These are phyloP conservation scores for Tauraco erythrolophus DNA, from an alignment of 2,113 vertebrate species.

Conservation along the genomic window DNA sequence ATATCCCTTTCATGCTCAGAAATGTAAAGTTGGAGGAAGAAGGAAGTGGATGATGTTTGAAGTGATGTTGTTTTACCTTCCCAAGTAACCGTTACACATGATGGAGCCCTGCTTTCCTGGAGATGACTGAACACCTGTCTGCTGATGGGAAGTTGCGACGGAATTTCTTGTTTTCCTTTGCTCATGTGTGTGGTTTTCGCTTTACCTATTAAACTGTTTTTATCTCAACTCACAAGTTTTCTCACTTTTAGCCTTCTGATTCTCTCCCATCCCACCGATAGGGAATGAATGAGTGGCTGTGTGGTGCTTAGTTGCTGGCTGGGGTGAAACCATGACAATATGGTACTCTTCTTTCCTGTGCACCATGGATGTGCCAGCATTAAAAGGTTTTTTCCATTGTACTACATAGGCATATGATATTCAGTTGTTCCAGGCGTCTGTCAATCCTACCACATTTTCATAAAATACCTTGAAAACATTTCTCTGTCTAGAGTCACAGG, in stretches of 20 bases:
- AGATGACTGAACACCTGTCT: not conserved
- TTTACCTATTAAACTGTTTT: not conserved
- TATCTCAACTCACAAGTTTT: accelerated
- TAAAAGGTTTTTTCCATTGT: not conserved
- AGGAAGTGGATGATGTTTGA: accelerated
- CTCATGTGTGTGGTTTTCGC: accelerated
- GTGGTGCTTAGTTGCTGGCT: not conserved
- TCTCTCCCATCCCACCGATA: accelerated
- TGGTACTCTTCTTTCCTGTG: not conserved
- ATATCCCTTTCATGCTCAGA: not conserved
- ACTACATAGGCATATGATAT: not conserved
- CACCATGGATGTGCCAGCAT: not conserved
- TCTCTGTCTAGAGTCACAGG: not conserved
- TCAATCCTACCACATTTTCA: not conserved
- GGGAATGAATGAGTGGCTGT: accelerated
- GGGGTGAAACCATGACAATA: not conserved
- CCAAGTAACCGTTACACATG: accelerated
- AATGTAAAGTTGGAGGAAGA: not conserved
- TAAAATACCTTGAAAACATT: not conserved
- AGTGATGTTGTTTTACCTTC: not conserved
- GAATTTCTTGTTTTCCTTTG: not conserved
- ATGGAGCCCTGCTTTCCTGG: not conserved
- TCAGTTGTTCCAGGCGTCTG: not conserved
- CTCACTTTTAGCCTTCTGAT: not conserved
- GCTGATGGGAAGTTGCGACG: not conserved